A percentile compares a stretch with the other conserved stretches of the same genome.
These are phyloP conservation scores for Dendrophyllia cribrosa DNA, from an alignment of 64 coral and sea anemone genomes.

Conservation along the genomic window DNA sequence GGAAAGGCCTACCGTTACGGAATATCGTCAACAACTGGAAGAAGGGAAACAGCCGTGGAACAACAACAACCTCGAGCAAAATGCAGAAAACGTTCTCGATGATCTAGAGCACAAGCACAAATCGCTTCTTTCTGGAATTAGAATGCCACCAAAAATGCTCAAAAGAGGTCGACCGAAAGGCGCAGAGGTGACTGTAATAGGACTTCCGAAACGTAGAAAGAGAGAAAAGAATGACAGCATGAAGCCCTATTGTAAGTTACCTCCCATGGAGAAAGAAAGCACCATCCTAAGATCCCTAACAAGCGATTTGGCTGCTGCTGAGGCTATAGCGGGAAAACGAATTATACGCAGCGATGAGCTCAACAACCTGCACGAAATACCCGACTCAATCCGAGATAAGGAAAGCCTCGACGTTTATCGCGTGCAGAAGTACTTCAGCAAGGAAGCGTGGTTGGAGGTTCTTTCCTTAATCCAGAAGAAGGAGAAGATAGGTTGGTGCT, in stretches of 20 bases:
- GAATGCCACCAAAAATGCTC: slow-evolving; percentile 51
- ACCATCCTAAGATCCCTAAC: slow-evolving; percentile 13
- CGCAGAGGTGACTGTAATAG: slow-evolving; percentile 35
- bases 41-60: no score
- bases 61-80: no score
- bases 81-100: neutral
- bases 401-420: slow-evolving; percentile 41
- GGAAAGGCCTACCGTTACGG: neutral
- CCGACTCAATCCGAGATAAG: slow-evolving; percentile 25
- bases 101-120: neutral
- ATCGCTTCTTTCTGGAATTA: slow-evolving; percentile 29
- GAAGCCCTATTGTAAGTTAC: slow-evolving; percentile 22
- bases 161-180: slow-evolving; percentile 50
- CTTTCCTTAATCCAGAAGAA: slow-evolving; percentile 33
- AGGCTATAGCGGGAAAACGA: slow-evolving; percentile 24
- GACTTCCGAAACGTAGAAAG: slow-evolving; percentile 32
- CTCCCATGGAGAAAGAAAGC: slow-evolving; percentile 33
- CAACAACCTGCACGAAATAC: neutral
- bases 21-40: neutral
- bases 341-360: neutral
- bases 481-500: slow-evolving; percentile 32
- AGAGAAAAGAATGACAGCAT: slow-evolving; percentile 25
- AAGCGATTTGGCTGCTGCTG: neutral
- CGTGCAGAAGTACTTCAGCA: slow-evolving; percentile 31
- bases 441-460: slow-evolving; percentile 24